Evolutionary conservation across 2,888 invertebrate genomes (phyloP).

Genomic region (Morpho achilles): DNA sequence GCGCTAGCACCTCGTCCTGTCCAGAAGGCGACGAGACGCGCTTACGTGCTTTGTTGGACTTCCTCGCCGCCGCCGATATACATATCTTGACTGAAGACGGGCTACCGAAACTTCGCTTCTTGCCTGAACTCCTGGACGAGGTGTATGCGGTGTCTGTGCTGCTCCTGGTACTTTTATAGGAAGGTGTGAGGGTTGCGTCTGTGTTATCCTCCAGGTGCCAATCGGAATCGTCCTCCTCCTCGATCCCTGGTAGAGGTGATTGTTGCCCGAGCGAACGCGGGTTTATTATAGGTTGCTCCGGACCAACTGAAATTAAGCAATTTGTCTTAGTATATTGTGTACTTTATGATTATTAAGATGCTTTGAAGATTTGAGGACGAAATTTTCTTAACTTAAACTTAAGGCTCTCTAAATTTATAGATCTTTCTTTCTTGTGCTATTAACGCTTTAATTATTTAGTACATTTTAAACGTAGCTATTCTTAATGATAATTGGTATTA

Average conservation of each 20-base stretch:
- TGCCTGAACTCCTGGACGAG: slow-evolving; percentile 70
- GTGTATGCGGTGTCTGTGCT: slow-evolving; percentile 74
- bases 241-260: slow-evolving; percentile 88
- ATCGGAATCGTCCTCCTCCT: slow-evolving; percentile 88
- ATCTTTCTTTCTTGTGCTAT: no score
- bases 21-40: slow-evolving; percentile 53
- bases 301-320: slow-evolving; percentile 71
- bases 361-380: no score
- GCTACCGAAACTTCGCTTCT: slow-evolving; percentile 73
- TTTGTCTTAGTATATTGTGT: no score
- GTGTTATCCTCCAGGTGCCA: slow-evolving; percentile 75
- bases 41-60: slow-evolving; percentile 73
- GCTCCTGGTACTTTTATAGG: slow-evolving; percentile 73
- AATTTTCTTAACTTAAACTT: no score
- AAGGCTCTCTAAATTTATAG: no score
- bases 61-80: slow-evolving; percentile 75
- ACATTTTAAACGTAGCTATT: no score
- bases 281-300: slow-evolving; percentile 63
- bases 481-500: no score
- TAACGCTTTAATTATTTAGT: no score
- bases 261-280: slow-evolving; percentile 82
- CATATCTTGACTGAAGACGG: slow-evolving; percentile 81
- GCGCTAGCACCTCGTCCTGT: slow-evolving; percentile 54
- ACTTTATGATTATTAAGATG: no score
- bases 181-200: slow-evolving; percentile 70